A percentile compares a stretch with the other conserved stretches of the same genome.
Evolutionary conservation across 2,113 vertebrate genomes (phyloP).

Genomic region (Emydura subglobosa): DNA sequence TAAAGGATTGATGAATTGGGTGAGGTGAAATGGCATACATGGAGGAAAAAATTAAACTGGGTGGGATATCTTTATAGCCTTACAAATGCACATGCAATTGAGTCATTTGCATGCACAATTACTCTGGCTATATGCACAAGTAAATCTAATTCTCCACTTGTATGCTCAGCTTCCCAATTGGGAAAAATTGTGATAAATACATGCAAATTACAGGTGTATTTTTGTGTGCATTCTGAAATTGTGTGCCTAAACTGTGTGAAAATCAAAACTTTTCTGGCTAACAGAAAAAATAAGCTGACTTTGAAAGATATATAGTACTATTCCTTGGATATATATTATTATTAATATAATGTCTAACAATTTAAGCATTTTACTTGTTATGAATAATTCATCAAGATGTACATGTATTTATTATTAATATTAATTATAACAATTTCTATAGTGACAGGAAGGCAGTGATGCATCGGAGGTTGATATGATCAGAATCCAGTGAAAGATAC

Average conservation of each 20-base stretch:
- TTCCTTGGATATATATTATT: slow-evolving; percentile 46
- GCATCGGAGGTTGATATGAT: not conserved
- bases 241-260: not conserved
- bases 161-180: not conserved
- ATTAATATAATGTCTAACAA: slow-evolving; percentile 48
- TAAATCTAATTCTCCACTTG: not conserved
- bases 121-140: not conserved
- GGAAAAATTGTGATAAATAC: not conserved
- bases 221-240: not conserved
- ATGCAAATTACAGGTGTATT: not conserved
- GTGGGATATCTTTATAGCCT: not conserved
- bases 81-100: not conserved
- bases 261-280: not conserved
- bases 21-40: not conserved
- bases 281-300: slow-evolving; percentile 4
- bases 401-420: slow-evolving; percentile 36
- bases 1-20: slow-evolving; percentile 5
- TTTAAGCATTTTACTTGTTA: slow-evolving; percentile 35
- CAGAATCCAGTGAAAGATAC: slow-evolving; percentile 4
- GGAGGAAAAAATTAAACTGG: not conserved
- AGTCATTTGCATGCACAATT: not conserved
- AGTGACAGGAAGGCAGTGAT: slow-evolving; percentile 20
- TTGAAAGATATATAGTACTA: slow-evolving; percentile 37
- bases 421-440: slow-evolving; percentile 58
- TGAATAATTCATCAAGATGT: slow-evolving; percentile 65